Percentiles rank a stretch among this genome's conserved stretches.
These are phyloP conservation scores for Polyergus mexicanus DNA, from an alignment of 1,140 invertebrate genomes.

Conservation along the genomic window DNA sequence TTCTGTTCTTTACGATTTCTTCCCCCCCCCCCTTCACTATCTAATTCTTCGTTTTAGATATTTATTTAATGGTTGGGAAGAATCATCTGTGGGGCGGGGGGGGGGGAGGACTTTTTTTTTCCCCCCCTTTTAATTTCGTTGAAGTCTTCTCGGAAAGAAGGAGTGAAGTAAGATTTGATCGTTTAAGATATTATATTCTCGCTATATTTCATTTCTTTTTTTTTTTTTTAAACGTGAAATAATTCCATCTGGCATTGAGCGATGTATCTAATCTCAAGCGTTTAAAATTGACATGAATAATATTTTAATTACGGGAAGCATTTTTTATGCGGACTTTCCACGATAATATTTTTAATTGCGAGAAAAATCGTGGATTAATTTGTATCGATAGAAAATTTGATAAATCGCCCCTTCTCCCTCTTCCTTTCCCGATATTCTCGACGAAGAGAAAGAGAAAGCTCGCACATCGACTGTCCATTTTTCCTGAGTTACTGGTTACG, in stretches of 20 bases:
- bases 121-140: conserved; percentile 21
- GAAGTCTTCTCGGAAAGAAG: conserved; percentile 9
- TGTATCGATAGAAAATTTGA: conserved; percentile 47
- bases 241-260: neutral
- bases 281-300: neutral
- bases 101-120: too few species aligned
- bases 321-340: neutral
- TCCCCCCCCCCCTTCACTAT: neutral
- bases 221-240: neutral
- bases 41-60: conserved; percentile 31
- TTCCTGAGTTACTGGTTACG: conserved; percentile 41
- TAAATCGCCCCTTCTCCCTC: conserved; percentile 11
- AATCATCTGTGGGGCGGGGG: too few species aligned
- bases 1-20: conserved; percentile 14
- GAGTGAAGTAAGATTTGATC: conserved; percentile 33
- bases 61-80: neutral
- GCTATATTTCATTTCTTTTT: neutral
- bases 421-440: neutral
- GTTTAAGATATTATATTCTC: too few species aligned
- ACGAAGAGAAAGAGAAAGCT: conserved; percentile 6
- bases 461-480: conserved; percentile 28
- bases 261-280: neutral
- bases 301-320: conserved; percentile 1
- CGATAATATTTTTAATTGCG: conserved; percentile 6
- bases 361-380: conserved; percentile 26